phyloP scores from a whole-genome alignment of 2,113 vertebrate species.

The Semnornis frantzii region DNA sequence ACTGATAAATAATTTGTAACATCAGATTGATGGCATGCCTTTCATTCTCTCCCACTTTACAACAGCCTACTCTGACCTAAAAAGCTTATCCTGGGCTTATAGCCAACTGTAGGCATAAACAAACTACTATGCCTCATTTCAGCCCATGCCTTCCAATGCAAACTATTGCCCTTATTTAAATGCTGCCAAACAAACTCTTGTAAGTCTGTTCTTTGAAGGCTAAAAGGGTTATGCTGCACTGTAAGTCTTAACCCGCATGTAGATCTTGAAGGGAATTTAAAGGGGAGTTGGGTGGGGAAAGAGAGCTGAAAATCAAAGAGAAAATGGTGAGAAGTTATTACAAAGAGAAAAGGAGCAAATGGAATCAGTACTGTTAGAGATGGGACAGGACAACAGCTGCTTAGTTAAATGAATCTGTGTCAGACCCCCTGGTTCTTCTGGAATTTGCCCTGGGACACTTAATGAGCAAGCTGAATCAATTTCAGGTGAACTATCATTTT shows the following conservation, averaged over 20 bases:
- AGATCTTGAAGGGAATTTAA: not conserved
- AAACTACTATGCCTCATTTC: not conserved
- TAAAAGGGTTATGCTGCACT: not conserved
- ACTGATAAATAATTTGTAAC: not conserved
- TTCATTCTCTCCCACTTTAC: not conserved
- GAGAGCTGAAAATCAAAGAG: not conserved
- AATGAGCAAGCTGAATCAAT: not conserved
- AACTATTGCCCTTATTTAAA: not conserved
- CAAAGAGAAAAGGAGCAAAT: not conserved
- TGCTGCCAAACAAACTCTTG: constrained; percentile 6
- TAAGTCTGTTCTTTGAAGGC: not conserved
- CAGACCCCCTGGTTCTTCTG: not conserved
- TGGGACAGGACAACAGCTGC: not conserved
- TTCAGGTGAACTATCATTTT: not conserved
- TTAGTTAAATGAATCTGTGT: not conserved
- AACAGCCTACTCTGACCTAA: not conserved
- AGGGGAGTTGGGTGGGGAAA: not conserved
- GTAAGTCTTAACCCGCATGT: not conserved
- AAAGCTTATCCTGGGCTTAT: constrained; percentile 35
- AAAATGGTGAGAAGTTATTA: not conserved
- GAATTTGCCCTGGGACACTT: not conserved
- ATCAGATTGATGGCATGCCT: not conserved
- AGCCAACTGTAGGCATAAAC: constrained; percentile 34
- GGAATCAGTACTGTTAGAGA: not conserved
- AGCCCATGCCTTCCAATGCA: constrained; percentile 37